Conservation (phyloP, 2,113 vertebrate genomes). For the Cricetomys ansorgei region DNA sequence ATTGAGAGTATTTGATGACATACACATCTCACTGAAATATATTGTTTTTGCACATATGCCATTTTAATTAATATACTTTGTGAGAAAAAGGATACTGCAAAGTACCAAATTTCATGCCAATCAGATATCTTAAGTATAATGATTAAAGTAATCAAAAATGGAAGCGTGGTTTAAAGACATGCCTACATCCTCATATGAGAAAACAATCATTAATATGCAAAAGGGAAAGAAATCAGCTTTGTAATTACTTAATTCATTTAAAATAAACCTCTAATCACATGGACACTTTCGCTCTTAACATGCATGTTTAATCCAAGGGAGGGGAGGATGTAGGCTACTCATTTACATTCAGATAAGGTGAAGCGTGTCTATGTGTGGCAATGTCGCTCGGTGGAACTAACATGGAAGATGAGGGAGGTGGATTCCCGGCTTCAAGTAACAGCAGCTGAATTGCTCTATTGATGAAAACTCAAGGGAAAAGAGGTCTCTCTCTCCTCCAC, state of each 20-base stretch:
- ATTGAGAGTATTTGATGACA: conserved; percentile 4
- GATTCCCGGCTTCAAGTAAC: conserved; percentile 27
- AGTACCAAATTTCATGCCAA: conserved; percentile 60
- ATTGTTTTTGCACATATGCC: conserved; percentile 53
- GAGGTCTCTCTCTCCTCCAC: not conserved
- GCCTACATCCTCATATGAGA: conserved; percentile 46
- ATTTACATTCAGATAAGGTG: conserved; percentile 17
- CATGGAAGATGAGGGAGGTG: not conserved
- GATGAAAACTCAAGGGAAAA: conserved; percentile 4
- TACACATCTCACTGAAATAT: not conserved
- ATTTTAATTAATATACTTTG: conserved; percentile 77
- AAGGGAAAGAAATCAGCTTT: conserved; percentile 39
- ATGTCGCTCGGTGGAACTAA: conserved; percentile 3
- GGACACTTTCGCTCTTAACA: not conserved
- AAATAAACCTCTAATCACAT: conserved; percentile 59
- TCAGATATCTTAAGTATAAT: conserved; percentile 39
- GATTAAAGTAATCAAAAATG: conserved; percentile 27
- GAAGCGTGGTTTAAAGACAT: conserved; percentile 56
- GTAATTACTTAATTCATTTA: conserved; percentile 39
- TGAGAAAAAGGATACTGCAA: conserved; percentile 60
- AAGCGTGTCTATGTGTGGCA: conserved; percentile 48
- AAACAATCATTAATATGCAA: conserved; percentile 62
- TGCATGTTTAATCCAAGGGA: not conserved
- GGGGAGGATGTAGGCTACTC: not conserved
- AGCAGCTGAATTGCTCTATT: conserved; percentile 5